Evolutionary conservation across 1,140 invertebrate species (phyloP), one percentile per base, ranked within the genome.

Genomic region (Chionoecetes opilio): DNA sequence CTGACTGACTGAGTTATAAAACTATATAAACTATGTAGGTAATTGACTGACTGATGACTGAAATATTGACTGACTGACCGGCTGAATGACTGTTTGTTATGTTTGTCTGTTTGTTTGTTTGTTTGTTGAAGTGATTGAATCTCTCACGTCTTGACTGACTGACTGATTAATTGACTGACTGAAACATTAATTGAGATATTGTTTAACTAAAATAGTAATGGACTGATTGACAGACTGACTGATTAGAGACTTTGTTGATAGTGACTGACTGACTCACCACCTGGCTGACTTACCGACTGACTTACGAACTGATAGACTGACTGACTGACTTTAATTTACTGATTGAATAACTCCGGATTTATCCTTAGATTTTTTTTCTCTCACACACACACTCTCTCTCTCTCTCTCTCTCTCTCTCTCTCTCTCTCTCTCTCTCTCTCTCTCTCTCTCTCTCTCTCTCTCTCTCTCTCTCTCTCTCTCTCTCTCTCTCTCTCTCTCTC

Each of bases 341-440:
- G 53, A 9, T 3, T 26, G 17, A 21, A 26, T 14, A 63, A 9
- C 53, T 9, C 21, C 0, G 2, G 21, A 14, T 53, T 53, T 53
- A 17, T 17, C 46, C 9, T 53, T 53, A 53, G 46, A 6, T 6
- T 41, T n/a, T n/a, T n/a, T n/a, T 46, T 46, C 5, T 5, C 41
- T 46, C 41, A 46, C 41, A 46, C 41, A 14, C 41, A 46, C 8
- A 9, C 2, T 63, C 53, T 63, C 53, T 63, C 53, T 26, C 21
- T 21, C 53, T 63, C 9, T 63, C 53, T 63, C 53, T 75, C 63
- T 75, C 63, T 75, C 63, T 75, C 63, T 75, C 63, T 75, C 63
- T 75, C 63, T 75, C 63, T 75, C 63, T 75, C 63, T 75, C 63
- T 75, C 63, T 75, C 63, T 75, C 63, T 75, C 63, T 75, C 63